Base-by-base conservation (phyloP, 2,888 invertebrate genomes). In the Allolobophora icterica region DNA sequence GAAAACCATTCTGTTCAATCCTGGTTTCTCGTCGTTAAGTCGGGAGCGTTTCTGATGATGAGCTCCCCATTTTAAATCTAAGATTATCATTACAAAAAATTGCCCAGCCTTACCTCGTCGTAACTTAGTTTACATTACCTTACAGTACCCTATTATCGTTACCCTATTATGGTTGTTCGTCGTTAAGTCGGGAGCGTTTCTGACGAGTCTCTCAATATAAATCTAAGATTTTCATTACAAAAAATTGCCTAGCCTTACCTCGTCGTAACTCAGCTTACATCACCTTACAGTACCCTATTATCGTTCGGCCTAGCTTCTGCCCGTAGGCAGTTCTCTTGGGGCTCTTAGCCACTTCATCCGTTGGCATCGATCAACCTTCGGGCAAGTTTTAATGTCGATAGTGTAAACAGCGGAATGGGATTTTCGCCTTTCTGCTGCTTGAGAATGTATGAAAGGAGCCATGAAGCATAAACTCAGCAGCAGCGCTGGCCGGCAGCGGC, bases 351-450 rank as follows among this genome's bases (percentile, higher is more conserved):
- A 71, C 71, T 71, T 71, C 71, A 71, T 30, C 71, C 71, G 30
- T n/a, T 71, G 71, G 71, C 71, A 71, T 71, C 71, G n/a, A 71
- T 71, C 71, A 71, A 71, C 71, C 71, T 30, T 30, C 30, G 71
- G 71, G 71, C 71, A 71, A 71, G 30, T 71, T 71, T 71, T 71
- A 71, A 71, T 71, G 71, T 71, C 71, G 71, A 71, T 71, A 30
- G 71, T 71, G 13, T 71, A 71, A 71, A 71, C 71, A 71, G 71
- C 6, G 17, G 71, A 71, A 71, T n/a, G 71, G 71, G 71, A n/a
- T 71, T 21, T n/a, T n/a, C 71, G 71, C 71, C 71, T n/a, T 71
- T 71, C 71, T 30, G 71, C 71, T 11, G 52, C 42, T 11, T 24
- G 52, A 8, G 52, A 52, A 52, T 52, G 17, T 52, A 52, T n/a